phyloP scores from a whole-genome alignment of 2,797 vertebrate genomes.

The Macrochelys suwanniensis region DNA sequence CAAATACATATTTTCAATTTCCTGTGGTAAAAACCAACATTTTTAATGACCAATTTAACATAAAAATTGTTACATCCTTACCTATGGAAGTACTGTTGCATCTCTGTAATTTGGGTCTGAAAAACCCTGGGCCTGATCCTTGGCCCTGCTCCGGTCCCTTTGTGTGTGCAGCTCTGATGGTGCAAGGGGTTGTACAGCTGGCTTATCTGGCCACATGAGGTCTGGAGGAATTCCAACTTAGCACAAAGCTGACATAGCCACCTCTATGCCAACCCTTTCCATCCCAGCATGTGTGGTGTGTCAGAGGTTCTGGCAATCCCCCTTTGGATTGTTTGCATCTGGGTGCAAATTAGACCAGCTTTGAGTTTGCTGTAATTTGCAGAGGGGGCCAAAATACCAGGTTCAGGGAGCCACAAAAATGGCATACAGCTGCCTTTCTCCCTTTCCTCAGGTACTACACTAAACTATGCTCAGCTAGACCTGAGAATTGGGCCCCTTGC shows the following conservation, averaged over 20 bases:
- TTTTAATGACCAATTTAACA: not conserved
- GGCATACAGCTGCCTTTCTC: not conserved
- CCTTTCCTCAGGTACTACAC: not conserved
- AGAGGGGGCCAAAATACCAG: not conserved
- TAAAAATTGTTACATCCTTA: not conserved
- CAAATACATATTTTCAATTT: constrained; percentile 70
- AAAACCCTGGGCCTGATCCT: fast-evolving
- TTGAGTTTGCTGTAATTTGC: not conserved
- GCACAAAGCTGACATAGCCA: not conserved
- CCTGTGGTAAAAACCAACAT: constrained; percentile 38
- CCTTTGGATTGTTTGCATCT: not conserved
- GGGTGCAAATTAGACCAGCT: not conserved
- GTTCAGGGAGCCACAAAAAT: not conserved
- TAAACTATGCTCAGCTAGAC: not conserved
- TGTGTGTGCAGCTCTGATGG: fast-evolving
- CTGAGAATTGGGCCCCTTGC: not conserved
- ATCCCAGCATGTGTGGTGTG: fast-evolving
- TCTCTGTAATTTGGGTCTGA: fast-evolving
- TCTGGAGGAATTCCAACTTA: fast-evolving
- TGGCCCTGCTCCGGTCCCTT: not conserved
- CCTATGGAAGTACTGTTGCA: fast-evolving
- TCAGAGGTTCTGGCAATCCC: not conserved
- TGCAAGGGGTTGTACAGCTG: fast-evolving
- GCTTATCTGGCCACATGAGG: fast-evolving
- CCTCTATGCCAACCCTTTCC: fast-evolving